Conservation (phyloP, 2,888 invertebrate species). For the Ceramica pisi region DNA sequence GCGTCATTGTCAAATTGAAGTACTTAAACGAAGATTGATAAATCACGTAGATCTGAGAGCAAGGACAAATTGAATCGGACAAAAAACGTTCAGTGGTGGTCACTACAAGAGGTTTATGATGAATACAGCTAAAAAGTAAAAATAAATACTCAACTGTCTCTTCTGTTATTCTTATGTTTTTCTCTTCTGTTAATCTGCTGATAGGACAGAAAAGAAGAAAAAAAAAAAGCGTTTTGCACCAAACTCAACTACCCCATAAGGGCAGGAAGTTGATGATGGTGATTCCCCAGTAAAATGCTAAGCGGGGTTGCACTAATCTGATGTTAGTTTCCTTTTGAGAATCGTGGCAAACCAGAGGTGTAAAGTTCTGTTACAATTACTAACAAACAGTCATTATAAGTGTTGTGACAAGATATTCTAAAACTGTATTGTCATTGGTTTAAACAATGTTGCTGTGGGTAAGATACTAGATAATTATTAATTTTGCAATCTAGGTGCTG, state of each 20-base stretch:
- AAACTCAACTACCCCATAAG: too few relatives aligned
- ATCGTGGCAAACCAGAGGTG: background rate
- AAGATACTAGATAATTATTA: constrained; percentile 39
- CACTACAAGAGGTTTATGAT: background rate
- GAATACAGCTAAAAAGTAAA: background rate
- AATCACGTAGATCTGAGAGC: constrained; percentile 67
- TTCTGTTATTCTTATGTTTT: background rate
- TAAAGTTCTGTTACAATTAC: constrained; percentile 14
- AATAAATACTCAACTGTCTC: background rate
- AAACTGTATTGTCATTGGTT: constrained; percentile 51
- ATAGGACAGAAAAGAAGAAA: too few relatives aligned
- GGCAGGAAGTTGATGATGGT: background rate
- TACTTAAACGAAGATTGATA: constrained; percentile 70
- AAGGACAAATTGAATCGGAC: constrained; percentile 16
- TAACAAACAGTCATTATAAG: constrained; percentile 3
- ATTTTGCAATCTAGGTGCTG: constrained; percentile 51
- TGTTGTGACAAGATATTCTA: constrained; percentile 27
- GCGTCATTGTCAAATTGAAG: constrained; percentile 33
- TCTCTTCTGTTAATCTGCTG: too few relatives aligned
- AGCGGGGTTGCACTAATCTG: background rate
- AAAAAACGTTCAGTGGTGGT: background rate
- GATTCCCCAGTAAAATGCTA: background rate
- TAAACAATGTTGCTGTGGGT: constrained; percentile 48
- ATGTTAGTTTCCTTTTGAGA: background rate
- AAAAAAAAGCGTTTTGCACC: too few relatives aligned